Evolutionary conservation across 30 jellyfish, hydroid and myxozoan genomes (phyloP), one percentile per base, ranked within the genome.

Genomic region (Sanderia malayensis): DNA sequence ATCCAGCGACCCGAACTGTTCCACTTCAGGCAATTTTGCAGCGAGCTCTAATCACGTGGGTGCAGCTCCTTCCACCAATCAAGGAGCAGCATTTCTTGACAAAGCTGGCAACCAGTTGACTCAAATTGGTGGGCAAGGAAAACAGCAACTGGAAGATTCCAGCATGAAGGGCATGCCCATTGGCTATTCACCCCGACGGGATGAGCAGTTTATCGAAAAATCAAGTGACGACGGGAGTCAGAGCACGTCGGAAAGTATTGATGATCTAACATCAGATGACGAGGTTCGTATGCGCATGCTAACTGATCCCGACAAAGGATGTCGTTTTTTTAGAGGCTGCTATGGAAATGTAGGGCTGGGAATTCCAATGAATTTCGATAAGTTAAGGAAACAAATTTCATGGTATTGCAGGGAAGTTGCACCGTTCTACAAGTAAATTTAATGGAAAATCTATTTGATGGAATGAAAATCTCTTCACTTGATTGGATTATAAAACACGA

Each of bases 221-320:
- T 70, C 76, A 19, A 80, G 93, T 20, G 93, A 80, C 22, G 93
- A 80, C 21, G 93, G 84, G n/a, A 80, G 93, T 34, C 93, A 80
- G 32, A 67, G 79, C 65, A 80, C 93, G 10, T 69, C 79, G 17
- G 93, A 80, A 24, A 73, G 81, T 60, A 20, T 80, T 34, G 93
- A 80, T 30, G 93, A 80, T 34, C 68, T 58, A 7, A 28, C 46
- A 22, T 80, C 93, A 15, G 93, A 80, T 44, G 93, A 80, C 34
- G 93, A 80, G 93, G 93, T 80, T n/a, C n/a, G n/a, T n/a, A n/a
- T n/a, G n/a, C n/a, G n/a, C n/a, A n/a, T n/a, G n/a, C n/a, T n/a
- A n/a, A n/a, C n/a, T n/a, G n/a, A n/a, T n/a, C n/a, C n/a, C n/a
- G n/a, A n/a, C n/a, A n/a, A n/a, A n/a, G n/a, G n/a, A n/a, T n/a